These are phyloP conservation scores for Drosophila novamexicana DNA, from an alignment of 1,140 invertebrate species.

Conservation along the genomic window DNA sequence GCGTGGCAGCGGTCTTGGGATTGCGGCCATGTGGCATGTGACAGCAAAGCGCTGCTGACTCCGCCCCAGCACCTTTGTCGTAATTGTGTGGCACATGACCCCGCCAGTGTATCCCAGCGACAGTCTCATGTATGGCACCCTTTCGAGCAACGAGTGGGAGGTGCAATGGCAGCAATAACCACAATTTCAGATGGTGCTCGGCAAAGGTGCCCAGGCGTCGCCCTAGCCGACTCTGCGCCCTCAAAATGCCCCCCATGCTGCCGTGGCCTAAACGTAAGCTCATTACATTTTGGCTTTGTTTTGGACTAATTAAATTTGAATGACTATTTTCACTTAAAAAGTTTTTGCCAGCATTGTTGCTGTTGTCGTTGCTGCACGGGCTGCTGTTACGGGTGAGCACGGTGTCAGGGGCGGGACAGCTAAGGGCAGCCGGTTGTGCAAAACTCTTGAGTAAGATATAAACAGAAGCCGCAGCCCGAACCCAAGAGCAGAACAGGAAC, in stretches of 20 bases:
- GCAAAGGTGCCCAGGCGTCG: slow-evolving; percentile 47
- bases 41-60: slow-evolving; percentile 70
- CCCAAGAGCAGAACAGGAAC: slow-evolving; percentile 24
- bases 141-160: slow-evolving; percentile 48
- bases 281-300: slow-evolving; percentile 82
- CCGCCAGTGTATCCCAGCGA: slow-evolving; percentile 26
- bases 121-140: slow-evolving; percentile 45
- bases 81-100: slow-evolving; percentile 80
- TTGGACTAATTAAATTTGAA: slow-evolving; percentile 83
- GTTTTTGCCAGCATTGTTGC: slow-evolving; percentile 61
- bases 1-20: slow-evolving; percentile 53
- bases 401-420: slow-evolving; percentile 27
- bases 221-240: not conserved
- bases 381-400: not conserved
- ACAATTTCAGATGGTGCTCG: slow-evolving; percentile 74
- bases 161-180: slow-evolving; percentile 65
- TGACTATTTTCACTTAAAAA: slow-evolving; percentile 83
- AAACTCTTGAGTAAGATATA: slow-evolving; percentile 78
- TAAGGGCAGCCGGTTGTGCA: slow-evolving; percentile 41
- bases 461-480: slow-evolving; percentile 45
- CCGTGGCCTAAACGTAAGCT: slow-evolving; percentile 70
- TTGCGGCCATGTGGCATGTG: slow-evolving; percentile 80
- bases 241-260: not conserved
- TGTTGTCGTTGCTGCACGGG: slow-evolving; percentile 21
- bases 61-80: slow-evolving; percentile 70